These are phyloP conservation scores for Drosophila stalkeri DNA, from an alignment of 2,888 invertebrate genomes.

Conservation along the genomic window DNA sequence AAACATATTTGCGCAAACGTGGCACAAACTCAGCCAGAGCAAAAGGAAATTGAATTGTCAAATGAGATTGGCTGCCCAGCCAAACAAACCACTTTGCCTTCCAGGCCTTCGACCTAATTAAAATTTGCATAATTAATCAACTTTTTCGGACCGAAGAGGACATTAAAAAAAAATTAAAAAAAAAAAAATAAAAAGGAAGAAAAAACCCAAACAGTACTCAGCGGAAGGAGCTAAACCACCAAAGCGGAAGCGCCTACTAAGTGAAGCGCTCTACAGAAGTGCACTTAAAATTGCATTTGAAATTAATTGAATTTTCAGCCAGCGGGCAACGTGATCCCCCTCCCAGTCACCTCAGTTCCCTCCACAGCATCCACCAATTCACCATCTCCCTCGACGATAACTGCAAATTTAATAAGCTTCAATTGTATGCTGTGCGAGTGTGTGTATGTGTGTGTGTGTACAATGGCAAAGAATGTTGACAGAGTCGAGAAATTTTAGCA, in stretches of 20 bases:
- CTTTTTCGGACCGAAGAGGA: conserved; percentile 42
- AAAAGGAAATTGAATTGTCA: conserved; percentile 70
- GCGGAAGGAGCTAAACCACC: conserved; percentile 38
- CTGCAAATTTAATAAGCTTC: conserved; percentile 49
- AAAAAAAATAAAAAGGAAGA: neutral
- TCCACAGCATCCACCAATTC: neutral
- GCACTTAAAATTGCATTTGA: conserved; percentile 76
- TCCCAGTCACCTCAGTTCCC: neutral
- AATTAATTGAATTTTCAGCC: conserved; percentile 71
- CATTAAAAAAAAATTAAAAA: conserved; percentile 6
- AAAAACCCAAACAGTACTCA: conserved; percentile 16
- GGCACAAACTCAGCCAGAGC: conserved; percentile 9
- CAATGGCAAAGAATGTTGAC: conserved; percentile 6
- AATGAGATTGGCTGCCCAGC: conserved; percentile 46
- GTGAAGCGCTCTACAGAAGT: conserved; percentile 60
- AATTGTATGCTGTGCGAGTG: neutral
- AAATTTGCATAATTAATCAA: conserved; percentile 78
- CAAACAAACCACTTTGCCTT: conserved; percentile 26
- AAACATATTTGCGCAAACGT: conserved; percentile 39
- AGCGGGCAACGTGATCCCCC: conserved; percentile 22
- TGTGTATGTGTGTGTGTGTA: conserved; percentile 7
- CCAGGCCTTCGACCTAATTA: conserved; percentile 58
- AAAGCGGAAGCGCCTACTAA: conserved; percentile 67
- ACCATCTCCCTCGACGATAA: conserved; percentile 3
- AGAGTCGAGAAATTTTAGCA: conserved; percentile 20